A percentile compares a stretch with the other conserved stretches of the same genome.
These are phyloP conservation scores for Corythaeola cristata DNA, from an alignment of 2,113 vertebrate genomes.

Conservation along the genomic window DNA sequence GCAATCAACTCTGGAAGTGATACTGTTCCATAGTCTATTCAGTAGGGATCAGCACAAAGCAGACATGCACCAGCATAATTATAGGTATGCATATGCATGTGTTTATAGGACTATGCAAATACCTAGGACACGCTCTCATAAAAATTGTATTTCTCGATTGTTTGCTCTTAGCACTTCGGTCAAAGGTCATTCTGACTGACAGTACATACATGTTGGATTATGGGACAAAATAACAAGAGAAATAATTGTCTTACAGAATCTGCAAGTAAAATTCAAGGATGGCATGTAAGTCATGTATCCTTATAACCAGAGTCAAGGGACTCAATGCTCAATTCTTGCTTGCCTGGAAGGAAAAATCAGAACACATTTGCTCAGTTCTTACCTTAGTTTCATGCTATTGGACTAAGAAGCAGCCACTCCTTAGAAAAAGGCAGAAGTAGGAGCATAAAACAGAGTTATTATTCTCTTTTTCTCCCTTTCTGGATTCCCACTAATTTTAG, in stretches of 20 bases:
- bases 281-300: background rate
- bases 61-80: background rate
- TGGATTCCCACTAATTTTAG: background rate
- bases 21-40: background rate
- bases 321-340: fast-evolving
- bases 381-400: background rate
- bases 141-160: background rate
- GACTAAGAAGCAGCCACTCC: background rate
- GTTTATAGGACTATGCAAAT: background rate
- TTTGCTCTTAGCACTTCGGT: background rate
- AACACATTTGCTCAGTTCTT: background rate
- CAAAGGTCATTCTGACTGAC: background rate
- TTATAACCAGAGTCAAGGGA: background rate
- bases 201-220: background rate
- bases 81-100: background rate
- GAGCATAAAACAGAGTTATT: background rate
- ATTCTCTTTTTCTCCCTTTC: background rate
- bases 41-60: background rate
- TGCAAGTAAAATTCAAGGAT: background rate
- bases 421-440: background rate
- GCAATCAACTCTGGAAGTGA: background rate
- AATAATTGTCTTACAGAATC: background rate
- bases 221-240: background rate
- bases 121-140: background rate
- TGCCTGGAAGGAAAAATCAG: background rate